These are phyloP conservation scores for Hofmannophila pseudospretella DNA, from an alignment of 2,888 invertebrate genomes.

Conservation along the genomic window DNA sequence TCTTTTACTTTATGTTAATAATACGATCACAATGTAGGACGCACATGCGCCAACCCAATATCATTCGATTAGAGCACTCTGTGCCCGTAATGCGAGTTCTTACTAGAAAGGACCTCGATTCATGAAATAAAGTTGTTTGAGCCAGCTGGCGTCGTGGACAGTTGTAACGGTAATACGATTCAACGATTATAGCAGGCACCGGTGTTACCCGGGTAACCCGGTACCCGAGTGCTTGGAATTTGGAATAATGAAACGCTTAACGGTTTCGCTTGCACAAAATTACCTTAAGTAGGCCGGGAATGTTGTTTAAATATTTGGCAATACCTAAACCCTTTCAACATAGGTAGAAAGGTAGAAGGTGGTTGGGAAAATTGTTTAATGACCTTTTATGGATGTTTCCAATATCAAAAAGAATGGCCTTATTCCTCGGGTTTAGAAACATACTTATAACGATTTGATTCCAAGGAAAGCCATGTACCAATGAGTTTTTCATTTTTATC, in stretches of 20 bases:
- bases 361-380: no score
- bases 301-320: no score
- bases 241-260: slow-evolving; percentile 69
- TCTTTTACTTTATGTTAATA: neutral
- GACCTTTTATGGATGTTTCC: no score
- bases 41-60: slow-evolving; percentile 6
- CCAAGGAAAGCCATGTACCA: no score
- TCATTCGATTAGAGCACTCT: slow-evolving; percentile 5
- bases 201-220: slow-evolving; percentile 21
- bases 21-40: neutral
- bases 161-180: slow-evolving; percentile 74
- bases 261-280: slow-evolving; percentile 57
- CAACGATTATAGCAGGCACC: slow-evolving; percentile 65
- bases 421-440: no score
- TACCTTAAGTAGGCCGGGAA: no score
- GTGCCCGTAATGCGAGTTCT: slow-evolving; percentile 12
- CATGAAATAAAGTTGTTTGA: slow-evolving; percentile 68
- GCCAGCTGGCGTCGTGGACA: slow-evolving; percentile 68
- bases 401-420: no score
- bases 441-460: no score
- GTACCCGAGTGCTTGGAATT: slow-evolving; percentile 45
- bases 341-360: no score
- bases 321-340: no score
- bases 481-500: no score
- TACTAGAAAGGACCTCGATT: slow-evolving; percentile 30